Conservation (phyloP, 1,140 invertebrate genomes). For the Anastatus disparis region DNA sequence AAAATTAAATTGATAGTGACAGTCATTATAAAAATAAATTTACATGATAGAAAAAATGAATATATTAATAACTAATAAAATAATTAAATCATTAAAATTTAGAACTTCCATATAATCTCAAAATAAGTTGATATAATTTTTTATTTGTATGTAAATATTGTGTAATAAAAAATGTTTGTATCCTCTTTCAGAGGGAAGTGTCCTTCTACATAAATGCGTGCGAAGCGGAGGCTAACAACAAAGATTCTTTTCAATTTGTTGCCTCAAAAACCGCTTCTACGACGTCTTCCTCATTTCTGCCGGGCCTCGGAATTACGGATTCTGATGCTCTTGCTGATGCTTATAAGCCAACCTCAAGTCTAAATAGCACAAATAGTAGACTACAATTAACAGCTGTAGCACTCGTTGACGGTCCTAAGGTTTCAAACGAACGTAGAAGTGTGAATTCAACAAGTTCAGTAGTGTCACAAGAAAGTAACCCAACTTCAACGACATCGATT, state of each 20-base stretch:
- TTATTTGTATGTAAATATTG: no score
- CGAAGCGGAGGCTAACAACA: conserved; percentile 60
- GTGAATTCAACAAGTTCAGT: conserved; percentile 32
- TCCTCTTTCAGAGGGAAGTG: conserved; percentile 57
- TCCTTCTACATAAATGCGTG: conserved; percentile 59
- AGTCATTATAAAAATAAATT: no score
- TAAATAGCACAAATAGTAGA: conserved; percentile 46
- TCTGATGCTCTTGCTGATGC: conserved; percentile 53
- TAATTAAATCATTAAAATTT: no score
- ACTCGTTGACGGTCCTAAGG: conserved; percentile 60
- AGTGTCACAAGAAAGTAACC: background rate
- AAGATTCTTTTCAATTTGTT: conserved; percentile 58
- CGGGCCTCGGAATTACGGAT: conserved; percentile 54
- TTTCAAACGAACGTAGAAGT: conserved; percentile 47
- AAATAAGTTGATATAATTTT: no score
- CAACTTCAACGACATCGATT: conserved; percentile 42
- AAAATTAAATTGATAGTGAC: no score
- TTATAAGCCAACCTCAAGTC: conserved; percentile 46
- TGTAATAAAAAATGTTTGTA: no score
- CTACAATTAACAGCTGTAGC: conserved; percentile 66
- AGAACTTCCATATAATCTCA: no score
- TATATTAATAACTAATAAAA: no score
- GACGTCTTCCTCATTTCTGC: conserved; percentile 53
- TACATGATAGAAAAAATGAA: no score
- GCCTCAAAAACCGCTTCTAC: conserved; percentile 51